phyloP scores from a whole-genome alignment of 2,797 vertebrate species.

The Gallirallus australis region DNA sequence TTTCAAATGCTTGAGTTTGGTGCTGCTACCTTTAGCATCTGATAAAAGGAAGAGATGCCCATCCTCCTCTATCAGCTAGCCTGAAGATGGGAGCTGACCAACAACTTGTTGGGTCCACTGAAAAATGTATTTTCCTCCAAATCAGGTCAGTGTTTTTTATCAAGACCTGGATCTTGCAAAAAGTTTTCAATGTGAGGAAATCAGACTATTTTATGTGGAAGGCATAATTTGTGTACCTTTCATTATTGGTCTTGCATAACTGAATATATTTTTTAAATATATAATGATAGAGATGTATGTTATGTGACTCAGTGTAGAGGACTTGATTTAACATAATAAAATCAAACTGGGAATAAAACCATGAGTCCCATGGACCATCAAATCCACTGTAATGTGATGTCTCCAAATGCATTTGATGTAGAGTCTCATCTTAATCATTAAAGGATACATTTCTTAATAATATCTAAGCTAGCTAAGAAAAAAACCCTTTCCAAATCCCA shows the following conservation, averaged over 20 bases:
- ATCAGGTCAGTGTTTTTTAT: background rate
- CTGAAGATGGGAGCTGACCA: background rate
- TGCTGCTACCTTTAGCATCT: background rate
- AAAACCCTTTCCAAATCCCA: background rate
- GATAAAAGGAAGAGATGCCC: background rate
- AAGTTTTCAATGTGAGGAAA: conserved; percentile 1
- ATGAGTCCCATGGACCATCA: background rate
- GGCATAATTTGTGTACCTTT: background rate
- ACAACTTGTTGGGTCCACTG: background rate
- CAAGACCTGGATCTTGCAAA: background rate
- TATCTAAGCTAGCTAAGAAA: background rate
- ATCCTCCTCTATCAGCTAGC: background rate
- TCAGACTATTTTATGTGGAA: conserved; percentile 15
- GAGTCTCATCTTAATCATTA: background rate
- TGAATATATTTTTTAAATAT: background rate
- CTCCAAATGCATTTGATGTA: background rate
- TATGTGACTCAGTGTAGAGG: background rate
- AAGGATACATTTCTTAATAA: background rate
- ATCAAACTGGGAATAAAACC: background rate
- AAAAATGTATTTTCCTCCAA: background rate
- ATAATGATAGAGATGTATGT: background rate
- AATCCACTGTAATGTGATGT: background rate
- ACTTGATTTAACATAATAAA: background rate
- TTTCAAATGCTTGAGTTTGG: background rate
- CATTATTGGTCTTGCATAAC: background rate